These are phyloP conservation scores for Ceratothoa steindachneri DNA, from an alignment of 2,888 invertebrate species.

Conservation along the genomic window DNA sequence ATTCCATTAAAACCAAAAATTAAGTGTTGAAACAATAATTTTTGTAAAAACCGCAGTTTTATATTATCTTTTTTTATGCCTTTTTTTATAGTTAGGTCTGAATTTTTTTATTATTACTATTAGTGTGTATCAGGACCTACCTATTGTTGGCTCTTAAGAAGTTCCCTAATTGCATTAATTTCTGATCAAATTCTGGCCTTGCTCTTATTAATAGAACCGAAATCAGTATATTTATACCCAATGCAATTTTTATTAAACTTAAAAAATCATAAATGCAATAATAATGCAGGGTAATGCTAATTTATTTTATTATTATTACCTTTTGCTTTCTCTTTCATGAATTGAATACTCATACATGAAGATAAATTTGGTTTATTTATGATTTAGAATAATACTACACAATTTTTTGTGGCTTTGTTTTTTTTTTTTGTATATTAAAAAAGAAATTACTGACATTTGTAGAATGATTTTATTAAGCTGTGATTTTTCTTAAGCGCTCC, in stretches of 20 bases:
- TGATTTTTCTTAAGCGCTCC: background rate
- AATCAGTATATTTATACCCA: too few species aligned
- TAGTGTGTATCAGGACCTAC: too few species aligned
- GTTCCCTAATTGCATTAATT: background rate
- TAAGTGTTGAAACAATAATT: background rate
- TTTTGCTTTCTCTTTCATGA: background rate
- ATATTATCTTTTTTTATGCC: background rate
- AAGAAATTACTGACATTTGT: too few species aligned
- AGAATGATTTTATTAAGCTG: conserved; percentile 3
- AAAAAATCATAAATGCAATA: background rate
- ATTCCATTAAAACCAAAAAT: background rate
- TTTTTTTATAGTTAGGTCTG: background rate
- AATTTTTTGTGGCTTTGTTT: background rate
- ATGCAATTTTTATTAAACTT: background rate
- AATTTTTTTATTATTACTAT: background rate
- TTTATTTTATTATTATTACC: background rate
- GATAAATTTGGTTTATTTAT: background rate
- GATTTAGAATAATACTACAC: background rate
- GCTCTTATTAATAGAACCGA: background rate
- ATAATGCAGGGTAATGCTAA: background rate
- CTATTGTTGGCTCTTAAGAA: too few species aligned
- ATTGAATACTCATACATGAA: background rate
- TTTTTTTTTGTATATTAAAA: background rate
- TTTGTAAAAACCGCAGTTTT: background rate
- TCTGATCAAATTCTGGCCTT: background rate